Base-by-base conservation (phyloP, 2,888 invertebrate species). In the Dasysyrphus tricinctus region DNA sequence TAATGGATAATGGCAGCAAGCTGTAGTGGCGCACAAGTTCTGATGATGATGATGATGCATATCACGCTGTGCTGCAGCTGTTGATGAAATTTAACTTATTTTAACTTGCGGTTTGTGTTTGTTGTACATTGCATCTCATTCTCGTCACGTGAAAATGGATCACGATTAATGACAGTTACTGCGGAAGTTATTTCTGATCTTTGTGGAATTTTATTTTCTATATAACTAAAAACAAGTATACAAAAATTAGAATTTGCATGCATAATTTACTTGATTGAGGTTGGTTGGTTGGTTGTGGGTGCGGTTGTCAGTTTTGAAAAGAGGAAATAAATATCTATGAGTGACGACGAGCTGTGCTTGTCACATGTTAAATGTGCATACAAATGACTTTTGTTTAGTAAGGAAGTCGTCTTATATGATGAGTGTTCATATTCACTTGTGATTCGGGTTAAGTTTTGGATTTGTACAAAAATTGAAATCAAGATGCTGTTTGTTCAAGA, bases 121-220 rank as follows among this genome's bases (percentile, higher is more conserved):
- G 56, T 29, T 69, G 56, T n/a, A n/a, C 29, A 39, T 39, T 72
- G 84, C 75, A 72, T 61, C 61, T 39, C 39, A 61, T 61, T 65
- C 80, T 34, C 39, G 54, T 80, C 73, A 77, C 61, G 80, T 77
- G 76, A 39, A 76, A 69, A 74, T 78, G 69, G 69, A 73, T 61
- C 67, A 34, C 69, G 81, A 81, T 37, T 69, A 78, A 77, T 57
- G 75, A 49, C 57, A 57, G 32, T 72, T 76, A 76, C 49, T 72
- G 72, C 80, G 81, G 85, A 81, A 81, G 77, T 74, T 44, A 70
- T 44, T 56, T 69, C 37, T 57, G 54, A 72, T 63, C 67, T 69
- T 69, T 75, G n/a, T 57, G 29, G 57, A 51, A 70, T 11, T 57
- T 24, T 16, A n/a, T 65, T 61, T 51, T 29, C 3, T 34, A 1